A percentile compares a stretch with the other conserved stretches of the same genome.
These are phyloP conservation scores for Enteromius anoplus DNA, from an alignment of 2,797 vertebrate species.

Conservation along the genomic window DNA sequence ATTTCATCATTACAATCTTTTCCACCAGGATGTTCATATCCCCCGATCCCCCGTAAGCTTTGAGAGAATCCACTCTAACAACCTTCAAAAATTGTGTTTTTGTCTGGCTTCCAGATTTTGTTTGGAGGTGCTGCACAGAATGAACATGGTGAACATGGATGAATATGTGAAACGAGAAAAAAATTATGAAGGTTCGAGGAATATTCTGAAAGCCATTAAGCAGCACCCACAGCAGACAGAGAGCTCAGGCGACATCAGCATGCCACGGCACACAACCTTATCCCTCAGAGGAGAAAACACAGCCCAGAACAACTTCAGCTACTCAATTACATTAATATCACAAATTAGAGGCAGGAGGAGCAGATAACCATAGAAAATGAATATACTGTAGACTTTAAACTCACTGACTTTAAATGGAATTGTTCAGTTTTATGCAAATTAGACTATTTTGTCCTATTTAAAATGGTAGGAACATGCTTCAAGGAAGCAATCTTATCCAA, in stretches of 20 bases:
- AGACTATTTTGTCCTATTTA: neutral
- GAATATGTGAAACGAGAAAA: conserved; percentile 15
- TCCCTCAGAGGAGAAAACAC: conserved; percentile 54
- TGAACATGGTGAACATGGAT: neutral
- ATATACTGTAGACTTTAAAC: conserved; percentile 19
- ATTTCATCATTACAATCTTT: conserved; percentile 37
- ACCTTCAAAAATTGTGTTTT: conserved; percentile 19
- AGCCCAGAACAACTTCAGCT: neutral
- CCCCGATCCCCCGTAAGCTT: neutral
- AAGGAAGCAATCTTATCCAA: neutral
- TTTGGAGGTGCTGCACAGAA: conserved; percentile 29
- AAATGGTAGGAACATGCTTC: neutral
- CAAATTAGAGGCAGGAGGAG: conserved; percentile 38
- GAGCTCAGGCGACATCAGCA: conserved; percentile 17
- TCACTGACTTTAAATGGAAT: conserved; percentile 21
- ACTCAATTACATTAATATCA: conserved; percentile 49
- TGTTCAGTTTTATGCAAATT: conserved; percentile 29
- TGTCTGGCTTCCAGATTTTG: conserved; percentile 19
- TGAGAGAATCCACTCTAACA: conserved; percentile 17
- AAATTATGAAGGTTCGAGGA: conserved; percentile 24
- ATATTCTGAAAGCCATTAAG: conserved; percentile 58
- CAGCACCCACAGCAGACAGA: conserved; percentile 24
- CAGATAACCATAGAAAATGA: conserved; percentile 40
- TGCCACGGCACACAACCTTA: conserved; percentile 36
- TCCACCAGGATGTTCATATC: conserved; percentile 18